These are phyloP conservation scores for Stigmatopora argus DNA, from an alignment of 2,113 vertebrate genomes.

Conservation along the genomic window DNA sequence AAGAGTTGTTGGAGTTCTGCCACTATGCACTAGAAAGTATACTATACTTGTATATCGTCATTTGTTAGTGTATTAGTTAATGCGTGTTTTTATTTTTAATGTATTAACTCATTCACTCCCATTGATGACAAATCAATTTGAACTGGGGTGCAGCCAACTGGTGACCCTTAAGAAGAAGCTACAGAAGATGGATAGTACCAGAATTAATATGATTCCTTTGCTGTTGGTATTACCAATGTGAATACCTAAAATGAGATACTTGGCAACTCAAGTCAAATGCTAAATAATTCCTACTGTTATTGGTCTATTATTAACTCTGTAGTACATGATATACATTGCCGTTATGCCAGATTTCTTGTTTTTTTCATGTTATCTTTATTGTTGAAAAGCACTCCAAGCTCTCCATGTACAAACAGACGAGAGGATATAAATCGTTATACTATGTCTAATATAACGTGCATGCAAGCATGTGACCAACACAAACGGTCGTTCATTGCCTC, in stretches of 20 bases:
- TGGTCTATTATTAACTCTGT: neutral
- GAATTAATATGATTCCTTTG: neutral
- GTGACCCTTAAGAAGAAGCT: neutral
- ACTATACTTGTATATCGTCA: too few relatives aligned
- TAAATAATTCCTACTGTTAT: too few relatives aligned
- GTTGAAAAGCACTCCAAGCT: neutral
- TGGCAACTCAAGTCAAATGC: neutral
- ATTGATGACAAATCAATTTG: neutral
- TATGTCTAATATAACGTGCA: constrained; percentile 6
- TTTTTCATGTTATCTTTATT: neutral
- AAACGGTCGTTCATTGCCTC: constrained; percentile 26
- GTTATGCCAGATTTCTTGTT: neutral
- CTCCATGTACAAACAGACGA: neutral
- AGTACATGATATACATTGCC: too few relatives aligned
- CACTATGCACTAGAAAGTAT: too few relatives aligned
- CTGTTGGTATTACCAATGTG: neutral
- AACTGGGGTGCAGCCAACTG: neutral
- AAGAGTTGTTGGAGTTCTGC: neutral
- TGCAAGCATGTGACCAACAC: constrained; percentile 10
- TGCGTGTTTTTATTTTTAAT: too few relatives aligned
- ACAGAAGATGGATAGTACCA: neutral
- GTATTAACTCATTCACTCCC: too few relatives aligned
- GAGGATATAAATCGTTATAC: neutral
- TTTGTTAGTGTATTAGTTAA: too few relatives aligned
- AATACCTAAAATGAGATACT: neutral